Evolutionary conservation across 2,797 vertebrate species (phyloP).

Genomic region (Staurois parvus): DNA sequence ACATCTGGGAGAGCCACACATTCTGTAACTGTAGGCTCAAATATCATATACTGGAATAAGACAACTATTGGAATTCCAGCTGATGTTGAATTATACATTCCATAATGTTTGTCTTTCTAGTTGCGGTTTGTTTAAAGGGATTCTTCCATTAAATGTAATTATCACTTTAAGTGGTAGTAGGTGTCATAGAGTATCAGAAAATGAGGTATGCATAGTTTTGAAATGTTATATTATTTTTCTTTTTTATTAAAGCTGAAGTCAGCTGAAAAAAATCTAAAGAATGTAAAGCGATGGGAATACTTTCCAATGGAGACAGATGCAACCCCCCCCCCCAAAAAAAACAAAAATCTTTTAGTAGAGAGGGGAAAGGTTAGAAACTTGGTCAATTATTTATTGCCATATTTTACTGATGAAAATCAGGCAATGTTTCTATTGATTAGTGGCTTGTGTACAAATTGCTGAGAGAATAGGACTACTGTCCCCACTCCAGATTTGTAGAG

Average conservation of each 20-base stretch:
- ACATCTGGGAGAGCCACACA: conserved; percentile 53
- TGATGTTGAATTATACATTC: conserved; percentile 4
- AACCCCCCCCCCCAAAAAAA: too few species aligned
- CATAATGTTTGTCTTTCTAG: background rate
- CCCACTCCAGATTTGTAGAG: too few species aligned
- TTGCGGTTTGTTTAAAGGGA: background rate
- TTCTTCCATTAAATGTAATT: background rate
- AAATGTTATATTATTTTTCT: background rate
- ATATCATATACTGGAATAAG: conserved; percentile 29
- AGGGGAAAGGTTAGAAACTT: too few species aligned
- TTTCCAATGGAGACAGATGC: too few species aligned
- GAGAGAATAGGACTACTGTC: too few species aligned
- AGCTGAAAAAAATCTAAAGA: too few species aligned
- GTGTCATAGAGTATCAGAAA: background rate
- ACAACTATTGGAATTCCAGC: conserved; percentile 26
- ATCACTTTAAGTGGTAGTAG: background rate
- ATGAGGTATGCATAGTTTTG: background rate
- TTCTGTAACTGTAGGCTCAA: conserved; percentile 22
- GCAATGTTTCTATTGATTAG: too few species aligned
- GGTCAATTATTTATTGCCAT: too few species aligned
- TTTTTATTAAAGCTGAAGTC: background rate
- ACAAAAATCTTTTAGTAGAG: too few species aligned
- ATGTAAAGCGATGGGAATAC: too few species aligned
- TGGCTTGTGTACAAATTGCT: too few species aligned
- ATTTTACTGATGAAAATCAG: too few species aligned